These are phyloP conservation scores for Bugulina stolonifera DNA, from an alignment of 2,888 invertebrate genomes.

Conservation along the genomic window DNA sequence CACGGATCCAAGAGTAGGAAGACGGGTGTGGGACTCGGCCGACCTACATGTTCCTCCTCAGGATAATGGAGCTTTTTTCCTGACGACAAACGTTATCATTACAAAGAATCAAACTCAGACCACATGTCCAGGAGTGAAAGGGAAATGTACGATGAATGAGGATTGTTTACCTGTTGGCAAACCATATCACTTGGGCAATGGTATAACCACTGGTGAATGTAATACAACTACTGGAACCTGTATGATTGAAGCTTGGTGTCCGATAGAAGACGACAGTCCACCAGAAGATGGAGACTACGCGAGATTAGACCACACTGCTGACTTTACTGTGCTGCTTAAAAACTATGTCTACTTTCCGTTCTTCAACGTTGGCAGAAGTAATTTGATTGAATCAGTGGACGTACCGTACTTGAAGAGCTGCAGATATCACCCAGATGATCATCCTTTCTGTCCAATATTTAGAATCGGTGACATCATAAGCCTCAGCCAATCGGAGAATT, in stretches of 20 bases:
- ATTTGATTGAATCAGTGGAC: constrained; percentile 43
- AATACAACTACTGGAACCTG: neutral
- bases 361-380: constrained; percentile 33
- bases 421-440: constrained; percentile 37
- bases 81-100: constrained; percentile 56
- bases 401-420: constrained; percentile 45
- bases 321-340: constrained; percentile 56
- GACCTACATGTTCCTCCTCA: constrained; percentile 56
- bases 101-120: constrained; percentile 53
- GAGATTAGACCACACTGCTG: constrained; percentile 35
- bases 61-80: constrained; percentile 57
- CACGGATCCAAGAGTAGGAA: constrained; percentile 33
- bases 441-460: constrained; percentile 55
- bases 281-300: constrained; percentile 31
- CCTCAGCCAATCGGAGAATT: neutral
- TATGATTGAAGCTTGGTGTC: constrained; percentile 53
- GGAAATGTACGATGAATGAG: neutral
- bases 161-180: neutral
- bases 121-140: constrained; percentile 44
- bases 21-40: constrained; percentile 54
- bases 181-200: constrained; percentile 13
- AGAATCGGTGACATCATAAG: constrained; percentile 49
- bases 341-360: constrained; percentile 54
- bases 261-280: constrained; percentile 49
- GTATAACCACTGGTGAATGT: neutral